Conservation (phyloP, 2,113 vertebrate genomes). For the Hoplias malabaricus region DNA sequence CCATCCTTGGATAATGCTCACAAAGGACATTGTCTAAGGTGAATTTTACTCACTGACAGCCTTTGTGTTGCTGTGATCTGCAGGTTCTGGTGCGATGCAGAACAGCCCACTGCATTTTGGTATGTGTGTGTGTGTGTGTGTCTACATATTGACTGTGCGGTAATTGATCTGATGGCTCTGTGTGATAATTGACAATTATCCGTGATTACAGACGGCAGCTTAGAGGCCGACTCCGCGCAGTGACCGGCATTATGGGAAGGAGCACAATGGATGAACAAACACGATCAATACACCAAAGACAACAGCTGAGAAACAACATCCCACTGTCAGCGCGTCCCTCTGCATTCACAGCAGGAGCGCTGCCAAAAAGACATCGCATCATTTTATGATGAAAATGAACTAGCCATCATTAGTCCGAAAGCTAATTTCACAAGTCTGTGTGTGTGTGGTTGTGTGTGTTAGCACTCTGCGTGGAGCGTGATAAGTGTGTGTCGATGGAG, state of each 20-base stretch:
- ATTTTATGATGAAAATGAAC: slow-evolving; percentile 20
- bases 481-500: slow-evolving; percentile 50
- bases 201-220: slow-evolving; percentile 79
- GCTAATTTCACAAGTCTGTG: slow-evolving; percentile 26
- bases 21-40: slow-evolving; percentile 47
- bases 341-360: neutral
- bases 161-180: slow-evolving; percentile 81
- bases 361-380: slow-evolving; percentile 28
- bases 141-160: slow-evolving; percentile 71
- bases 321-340: slow-evolving; percentile 6
- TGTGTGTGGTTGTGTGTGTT: slow-evolving; percentile 40
- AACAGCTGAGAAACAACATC: slow-evolving; percentile 58
- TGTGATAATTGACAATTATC: slow-evolving; percentile 85
- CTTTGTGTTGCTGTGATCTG: neutral
- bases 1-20: slow-evolving; percentile 55
- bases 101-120: slow-evolving; percentile 7
- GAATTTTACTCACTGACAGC: slow-evolving; percentile 12
- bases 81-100: neutral
- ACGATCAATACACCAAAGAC: slow-evolving; percentile 68
- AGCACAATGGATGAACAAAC: slow-evolving; percentile 74
- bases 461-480: slow-evolving; percentile 22
- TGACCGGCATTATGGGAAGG: slow-evolving; percentile 75
- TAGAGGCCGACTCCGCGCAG: slow-evolving; percentile 77
- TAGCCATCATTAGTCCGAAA: slow-evolving; percentile 18
- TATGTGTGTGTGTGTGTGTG: slow-evolving; percentile 28